A percentile compares a stretch with the other conserved stretches of the same genome.
These are phyloP conservation scores for Eudyptes chrysolophus DNA, from an alignment of 2,113 vertebrate species.

Conservation along the genomic window DNA sequence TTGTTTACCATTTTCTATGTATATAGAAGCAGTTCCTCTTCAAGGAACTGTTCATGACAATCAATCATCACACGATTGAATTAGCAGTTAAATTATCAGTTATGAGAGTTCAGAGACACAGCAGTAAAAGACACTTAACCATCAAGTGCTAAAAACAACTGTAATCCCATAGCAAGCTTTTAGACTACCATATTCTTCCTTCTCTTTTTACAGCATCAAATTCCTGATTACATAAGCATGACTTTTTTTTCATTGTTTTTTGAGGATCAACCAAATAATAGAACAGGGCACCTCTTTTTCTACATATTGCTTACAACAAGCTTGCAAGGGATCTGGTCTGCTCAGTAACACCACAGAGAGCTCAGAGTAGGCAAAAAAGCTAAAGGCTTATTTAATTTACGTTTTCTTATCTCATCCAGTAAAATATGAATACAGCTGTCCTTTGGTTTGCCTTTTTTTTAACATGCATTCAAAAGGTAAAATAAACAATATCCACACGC, in stretches of 20 bases:
- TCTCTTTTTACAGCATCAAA: neutral
- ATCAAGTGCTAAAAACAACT: slow-evolving; percentile 37
- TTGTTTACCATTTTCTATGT: neutral
- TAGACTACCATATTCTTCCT: neutral
- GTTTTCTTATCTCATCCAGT: neutral
- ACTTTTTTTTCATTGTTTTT: neutral
- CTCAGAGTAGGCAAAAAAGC: neutral
- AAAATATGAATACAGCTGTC: neutral
- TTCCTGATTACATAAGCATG: neutral
- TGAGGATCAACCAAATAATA: neutral
- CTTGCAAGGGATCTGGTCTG: neutral
- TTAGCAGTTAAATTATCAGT: neutral
- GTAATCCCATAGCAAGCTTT: slow-evolving; percentile 5
- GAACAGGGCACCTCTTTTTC: neutral
- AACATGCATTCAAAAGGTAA: neutral
- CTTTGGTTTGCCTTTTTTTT: neutral
- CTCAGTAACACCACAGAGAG: neutral
- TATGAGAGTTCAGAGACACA: neutral
- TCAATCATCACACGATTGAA: neutral
- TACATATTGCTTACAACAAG: neutral
- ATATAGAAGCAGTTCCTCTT: neutral
- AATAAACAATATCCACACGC: neutral
- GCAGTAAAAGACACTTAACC: neutral
- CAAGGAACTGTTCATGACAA: neutral
- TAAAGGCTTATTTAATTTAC: neutral